Base-by-base conservation (phyloP, 53 echinoderm and acorn worm species). In the Apostichopus leukothele region DNA sequence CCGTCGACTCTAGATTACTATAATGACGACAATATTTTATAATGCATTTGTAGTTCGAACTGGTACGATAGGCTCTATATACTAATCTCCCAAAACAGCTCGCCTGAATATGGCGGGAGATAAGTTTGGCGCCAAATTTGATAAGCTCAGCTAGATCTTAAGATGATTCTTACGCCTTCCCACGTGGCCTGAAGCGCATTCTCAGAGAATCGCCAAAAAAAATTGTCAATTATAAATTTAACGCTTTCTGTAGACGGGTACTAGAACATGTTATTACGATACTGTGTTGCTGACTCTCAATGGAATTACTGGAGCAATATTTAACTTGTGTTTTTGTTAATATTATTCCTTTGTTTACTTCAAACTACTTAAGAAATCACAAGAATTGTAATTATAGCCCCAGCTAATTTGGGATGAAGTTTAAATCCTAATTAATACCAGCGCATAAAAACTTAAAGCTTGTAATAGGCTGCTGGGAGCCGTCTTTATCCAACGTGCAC, bases 141-240 rank as follows among this genome's bases (percentile, higher is more conserved):
- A 80, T 80, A 80, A 80, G 80, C 80, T 80, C 54, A 80, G 55
- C 80, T 53, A 80, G 54, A 55, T 80, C 80, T 80, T 80, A 55
- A 80, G 80, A 59, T 54, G 80, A 54, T 50, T 80, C 80, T 80
- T 80, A 80, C 80, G 80, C 80, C 80, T 80, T 80, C 80, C 80
- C 80, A 80, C 80, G 80, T 80, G 80, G 80, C 80, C 80, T 80
- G 54, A 55, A 80, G 80, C 80, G 59, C n/a, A 57, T 53, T 80
- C 80, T 80, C 80, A 18, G 23, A 80, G 80, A 80, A 80, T 80
- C 80, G 54, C 53, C 25, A 25, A 16, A 55, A 68, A 51, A 54
- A 80, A 80, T 80, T 80, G 80, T 80, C 80, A 80, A 80, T 80
- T 80, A 80, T 80, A 53, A 80, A 54, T 55, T 80, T 80, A 55